Evolutionary conservation across 92 coral and sea anemone genomes (phyloP), one percentile per base, ranked within the genome.

Genomic region (Paragorgia papillata): DNA sequence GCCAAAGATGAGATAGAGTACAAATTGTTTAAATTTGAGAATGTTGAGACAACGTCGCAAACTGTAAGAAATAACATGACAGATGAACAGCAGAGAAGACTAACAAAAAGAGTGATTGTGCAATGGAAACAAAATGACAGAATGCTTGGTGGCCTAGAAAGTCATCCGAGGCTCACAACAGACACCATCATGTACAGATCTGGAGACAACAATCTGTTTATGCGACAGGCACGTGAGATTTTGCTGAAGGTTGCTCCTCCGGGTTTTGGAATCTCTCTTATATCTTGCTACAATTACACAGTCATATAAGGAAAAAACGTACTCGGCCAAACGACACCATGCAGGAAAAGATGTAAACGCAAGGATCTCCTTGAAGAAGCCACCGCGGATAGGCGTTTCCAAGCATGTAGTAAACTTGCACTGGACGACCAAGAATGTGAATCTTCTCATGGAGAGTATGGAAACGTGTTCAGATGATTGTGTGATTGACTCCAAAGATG

Each of bases 401-500:
- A 43, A 76, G 24, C 75, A 75, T 21, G 87, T 82, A 1, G 66
- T 71, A 0, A 82, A 82, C 57, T 81, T 82, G 15, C 86, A 82
- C 50, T 75, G 82, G 76, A 46, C 40, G 0, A 82, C 86, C 20
- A 83, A 75, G 48, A 82, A 50, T 43, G 79, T 83, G 2, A 83
- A 76, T 33, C 64, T 75, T 31, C 15, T 73, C 6, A 41, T 75
- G 26, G 86, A 82, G 62, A 37, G 28, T 15, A 29, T 54, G 18
- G 86, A 82, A 22, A 39, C 41, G 10, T 1, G 25, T 56, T 28
- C 32, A 0, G 27, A 10, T 14, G 75, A 82, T 32, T 61, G 55
- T 54, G 24, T 82, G 13, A 65, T 82, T 14, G 86, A 82, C 60
- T 83, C 79, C 0, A 76, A 65, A 43, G 87, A 83, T 57, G 87